phyloP scores from a whole-genome alignment of 2,797 vertebrate genomes.

The Antrozous pallidus region DNA sequence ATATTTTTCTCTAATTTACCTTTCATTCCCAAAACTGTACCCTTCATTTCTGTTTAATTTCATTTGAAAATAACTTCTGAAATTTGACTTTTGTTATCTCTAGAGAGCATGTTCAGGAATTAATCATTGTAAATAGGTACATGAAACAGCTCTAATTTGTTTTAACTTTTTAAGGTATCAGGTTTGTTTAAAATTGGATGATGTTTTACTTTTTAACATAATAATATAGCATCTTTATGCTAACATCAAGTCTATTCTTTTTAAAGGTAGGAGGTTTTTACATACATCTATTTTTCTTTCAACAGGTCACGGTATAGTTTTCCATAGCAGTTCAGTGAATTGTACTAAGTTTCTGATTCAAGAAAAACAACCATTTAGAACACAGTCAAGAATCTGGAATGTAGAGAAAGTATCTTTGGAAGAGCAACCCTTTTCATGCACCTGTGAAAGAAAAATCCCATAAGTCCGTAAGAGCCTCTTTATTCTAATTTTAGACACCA shows the following conservation, averaged over 20 bases:
- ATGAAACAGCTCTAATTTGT: not conserved
- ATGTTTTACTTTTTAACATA: slow-evolving; percentile 28
- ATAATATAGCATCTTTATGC: not conserved
- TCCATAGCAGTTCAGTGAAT: not conserved
- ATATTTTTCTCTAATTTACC: not conserved
- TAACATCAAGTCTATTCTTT: not conserved
- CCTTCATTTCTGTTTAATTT: slow-evolving; percentile 36
- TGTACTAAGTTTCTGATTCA: slow-evolving; percentile 8
- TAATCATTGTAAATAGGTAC: not conserved
- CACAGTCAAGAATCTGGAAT: slow-evolving; percentile 4
- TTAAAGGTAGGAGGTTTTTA: not conserved
- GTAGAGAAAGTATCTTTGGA: slow-evolving; percentile 32
- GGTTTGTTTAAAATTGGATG: not conserved
- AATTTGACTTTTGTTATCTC: not conserved
- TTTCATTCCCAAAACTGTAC: not conserved
- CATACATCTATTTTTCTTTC: not conserved
- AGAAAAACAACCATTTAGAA: slow-evolving; percentile 33
- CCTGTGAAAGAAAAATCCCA: slow-evolving; percentile 38
- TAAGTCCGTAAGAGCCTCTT: not conserved
- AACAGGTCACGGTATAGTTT: not conserved
- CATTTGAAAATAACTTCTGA: not conserved
- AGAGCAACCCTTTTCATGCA: not conserved
- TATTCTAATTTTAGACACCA: not conserved
- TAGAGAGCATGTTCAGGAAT: not conserved
- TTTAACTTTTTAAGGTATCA: not conserved